These are phyloP conservation scores for Leptothorax acervorum DNA, from an alignment of 2,888 invertebrate genomes.

Conservation along the genomic window DNA sequence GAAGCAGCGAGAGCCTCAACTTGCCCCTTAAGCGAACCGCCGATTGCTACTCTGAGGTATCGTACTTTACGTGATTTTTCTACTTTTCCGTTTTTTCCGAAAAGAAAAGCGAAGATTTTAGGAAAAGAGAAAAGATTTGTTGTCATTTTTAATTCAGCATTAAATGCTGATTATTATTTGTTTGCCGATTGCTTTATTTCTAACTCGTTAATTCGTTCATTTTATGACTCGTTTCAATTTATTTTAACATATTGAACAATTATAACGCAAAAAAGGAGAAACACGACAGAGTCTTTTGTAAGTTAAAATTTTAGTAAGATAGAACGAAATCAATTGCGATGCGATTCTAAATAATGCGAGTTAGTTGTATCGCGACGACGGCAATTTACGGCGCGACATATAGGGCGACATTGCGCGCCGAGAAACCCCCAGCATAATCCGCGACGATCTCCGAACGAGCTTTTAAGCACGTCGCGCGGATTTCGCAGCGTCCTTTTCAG, in stretches of 20 bases:
- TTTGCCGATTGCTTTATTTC: neutral
- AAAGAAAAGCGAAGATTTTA: neutral
- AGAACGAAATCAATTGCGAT: neutral
- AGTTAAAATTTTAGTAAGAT: neutral
- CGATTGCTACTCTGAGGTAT: neutral
- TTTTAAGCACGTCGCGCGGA: constrained; percentile 21
- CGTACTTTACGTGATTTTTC: constrained; percentile 6
- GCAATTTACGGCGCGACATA: neutral
- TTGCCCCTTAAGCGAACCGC: constrained; percentile 1
- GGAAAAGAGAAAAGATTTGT: neutral
- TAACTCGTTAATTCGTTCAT: neutral
- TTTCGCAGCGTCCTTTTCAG: neutral
- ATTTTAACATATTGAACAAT: neutral
- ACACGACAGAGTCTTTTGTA: neutral
- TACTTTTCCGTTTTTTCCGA: neutral
- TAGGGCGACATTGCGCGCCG: neutral
- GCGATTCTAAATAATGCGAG: neutral
- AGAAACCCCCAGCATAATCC: neutral
- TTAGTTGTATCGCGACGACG: neutral
- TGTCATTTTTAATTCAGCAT: neutral
- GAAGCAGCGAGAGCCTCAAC: constrained; percentile 28
- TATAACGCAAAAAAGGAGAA: neutral
- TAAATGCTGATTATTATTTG: neutral
- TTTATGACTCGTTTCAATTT: neutral
- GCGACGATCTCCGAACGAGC: constrained; percentile 9